Conservation (phyloP, 1,140 invertebrate genomes). For the Laupala kohalensis region DNA sequence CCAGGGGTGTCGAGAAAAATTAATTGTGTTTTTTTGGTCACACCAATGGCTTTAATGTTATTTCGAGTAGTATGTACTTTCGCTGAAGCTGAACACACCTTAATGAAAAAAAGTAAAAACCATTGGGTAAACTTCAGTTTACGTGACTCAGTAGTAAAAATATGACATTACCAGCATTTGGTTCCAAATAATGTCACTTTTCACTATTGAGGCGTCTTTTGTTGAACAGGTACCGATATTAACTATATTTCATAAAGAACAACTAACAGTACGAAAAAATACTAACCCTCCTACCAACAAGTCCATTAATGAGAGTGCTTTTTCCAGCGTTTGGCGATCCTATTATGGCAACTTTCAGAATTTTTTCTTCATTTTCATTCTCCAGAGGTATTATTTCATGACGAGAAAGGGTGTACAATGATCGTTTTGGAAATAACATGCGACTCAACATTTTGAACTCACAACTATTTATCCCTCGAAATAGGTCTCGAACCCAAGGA, state of each 20-base stretch:
- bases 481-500: too few species aligned
- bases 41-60: conserved; percentile 56
- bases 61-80: conserved; percentile 82
- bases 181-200: too few species aligned
- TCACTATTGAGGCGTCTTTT: too few species aligned
- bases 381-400: neutral
- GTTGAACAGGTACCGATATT: too few species aligned
- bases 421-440: neutral
- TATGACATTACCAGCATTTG: too few species aligned
- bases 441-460: too few species aligned
- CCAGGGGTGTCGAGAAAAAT: conserved; percentile 82
- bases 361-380: neutral
- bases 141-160: neutral
- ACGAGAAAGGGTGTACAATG: neutral
- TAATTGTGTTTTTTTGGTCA: conserved; percentile 62
- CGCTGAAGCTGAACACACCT: conserved; percentile 75
- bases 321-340: conserved; percentile 88
- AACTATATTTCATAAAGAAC: neutral
- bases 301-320: conserved; percentile 81
- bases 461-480: too few species aligned
- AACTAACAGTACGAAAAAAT: neutral
- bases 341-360: conserved; percentile 74
- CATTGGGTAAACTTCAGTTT: neutral
- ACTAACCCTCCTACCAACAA: conserved; percentile 62
- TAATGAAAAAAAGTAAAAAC: conserved; percentile 20